Evolutionary conservation across 1,140 invertebrate species (phyloP), one percentile per base, ranked within the genome.

Genomic region (Drosophila athabasca): DNA sequence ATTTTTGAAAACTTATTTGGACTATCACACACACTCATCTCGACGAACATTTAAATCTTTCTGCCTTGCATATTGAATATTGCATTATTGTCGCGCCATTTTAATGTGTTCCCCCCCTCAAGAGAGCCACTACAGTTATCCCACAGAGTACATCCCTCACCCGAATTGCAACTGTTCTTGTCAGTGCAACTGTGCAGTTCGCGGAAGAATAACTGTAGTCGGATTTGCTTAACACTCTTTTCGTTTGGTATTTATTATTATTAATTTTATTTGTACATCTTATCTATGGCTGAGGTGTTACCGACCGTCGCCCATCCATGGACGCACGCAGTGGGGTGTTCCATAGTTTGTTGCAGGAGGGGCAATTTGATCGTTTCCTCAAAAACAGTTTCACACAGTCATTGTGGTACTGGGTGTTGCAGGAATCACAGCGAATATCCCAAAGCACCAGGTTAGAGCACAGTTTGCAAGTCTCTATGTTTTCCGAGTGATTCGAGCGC

Each of bases 381-480:
- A 88, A 49, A 49, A 89, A 88, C n/a, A n/a, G n/a, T 29, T 68
- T 88, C 7, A 88, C 89, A 45, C 83, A 88, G 17, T 83, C 72
- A 6, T 75, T 62, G 9, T 88, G 84, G 2, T 77, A 73, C 67
- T 79, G 74, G 0, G 66, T 45, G n/a, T 52, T 26, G 15, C 83
- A 88, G 2, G 77, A 66, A 1, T 60, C 53, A 19, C 83, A 88
- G n/a, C 54, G 68, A 6, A 79, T 58, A 44, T 88, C 83, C 83
- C 84, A 88, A 2, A 88, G 39, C 7, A 89, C 84, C 22, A 88
- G 41, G 13, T 76, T 55, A n/a, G 74, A 76, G 62, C 83, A 88
- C 6, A 88, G 84, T 2, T 51, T 59, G 31, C 83, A 88, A 6
- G 62, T 78, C 7, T 79, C 76, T 0, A 88, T 89, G 4, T 61